These are phyloP conservation scores for Corythoichthys haematopterus DNA, from an alignment of 2,113 vertebrate species.

Conservation along the genomic window DNA sequence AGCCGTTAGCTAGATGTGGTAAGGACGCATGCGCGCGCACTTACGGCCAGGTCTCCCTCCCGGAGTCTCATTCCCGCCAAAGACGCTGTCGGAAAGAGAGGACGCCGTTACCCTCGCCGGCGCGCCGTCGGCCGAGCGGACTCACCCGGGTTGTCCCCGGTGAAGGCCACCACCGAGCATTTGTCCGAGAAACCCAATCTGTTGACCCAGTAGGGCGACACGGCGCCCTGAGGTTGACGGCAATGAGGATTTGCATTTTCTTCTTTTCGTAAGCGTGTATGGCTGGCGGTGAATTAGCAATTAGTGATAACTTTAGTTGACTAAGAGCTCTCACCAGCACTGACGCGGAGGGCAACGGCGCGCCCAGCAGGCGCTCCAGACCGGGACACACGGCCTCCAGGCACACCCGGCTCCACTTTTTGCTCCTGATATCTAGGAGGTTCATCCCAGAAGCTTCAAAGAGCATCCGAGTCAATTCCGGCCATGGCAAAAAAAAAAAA, in stretches of 20 bases:
- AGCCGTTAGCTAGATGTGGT: not conserved
- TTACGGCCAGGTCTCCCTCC: slow-evolving; percentile 89
- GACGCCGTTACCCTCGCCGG: not conserved
- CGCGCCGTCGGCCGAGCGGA: too few species aligned
- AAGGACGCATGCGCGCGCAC: slow-evolving; percentile 39
- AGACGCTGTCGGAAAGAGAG: slow-evolving; percentile 73
- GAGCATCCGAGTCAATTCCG: too few species aligned
- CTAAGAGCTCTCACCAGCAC: slow-evolving; percentile 72
- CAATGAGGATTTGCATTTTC: too few species aligned
- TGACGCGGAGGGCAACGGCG: slow-evolving; percentile 68
- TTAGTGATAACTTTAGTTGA: too few species aligned
- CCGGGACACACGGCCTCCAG: slow-evolving; percentile 78
- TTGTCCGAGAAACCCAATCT: slow-evolving; percentile 78
- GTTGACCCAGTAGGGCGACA: slow-evolving; percentile 78
- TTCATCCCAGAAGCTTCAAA: slow-evolving; percentile 92
- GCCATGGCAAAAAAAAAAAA: too few species aligned
- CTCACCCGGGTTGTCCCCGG: slow-evolving; percentile 94
- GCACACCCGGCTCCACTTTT: slow-evolving; percentile 78
- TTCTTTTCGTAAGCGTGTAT: too few species aligned
- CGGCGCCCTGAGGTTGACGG: slow-evolving; percentile 69
- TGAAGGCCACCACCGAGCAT: slow-evolving; percentile 87
- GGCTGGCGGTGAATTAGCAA: too few species aligned
- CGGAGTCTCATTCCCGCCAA: slow-evolving; percentile 91
- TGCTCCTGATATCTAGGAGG: slow-evolving; percentile 81
- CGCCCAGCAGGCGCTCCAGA: slow-evolving; percentile 75